A percentile compares a stretch with the other conserved stretches of the same genome.
Conservation (phyloP, 2,797 vertebrate species). For the Tragelaphus oryx region DNA sequence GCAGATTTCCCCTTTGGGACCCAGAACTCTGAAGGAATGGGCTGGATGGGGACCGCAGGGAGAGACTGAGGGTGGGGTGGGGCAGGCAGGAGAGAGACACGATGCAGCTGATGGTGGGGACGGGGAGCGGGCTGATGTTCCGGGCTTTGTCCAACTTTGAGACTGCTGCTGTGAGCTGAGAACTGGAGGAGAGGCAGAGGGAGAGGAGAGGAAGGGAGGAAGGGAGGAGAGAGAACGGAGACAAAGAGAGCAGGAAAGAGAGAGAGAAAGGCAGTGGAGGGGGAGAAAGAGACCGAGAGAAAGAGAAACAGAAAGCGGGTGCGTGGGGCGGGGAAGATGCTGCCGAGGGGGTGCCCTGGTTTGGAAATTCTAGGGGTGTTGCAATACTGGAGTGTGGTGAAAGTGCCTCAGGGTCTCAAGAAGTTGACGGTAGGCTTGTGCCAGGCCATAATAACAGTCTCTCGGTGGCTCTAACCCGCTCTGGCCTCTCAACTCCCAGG, state of each 20-base stretch:
- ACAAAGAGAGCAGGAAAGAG: background rate
- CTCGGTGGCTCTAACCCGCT: background rate
- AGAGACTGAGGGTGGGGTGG: background rate
- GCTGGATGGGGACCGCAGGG: background rate
- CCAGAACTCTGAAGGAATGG: background rate
- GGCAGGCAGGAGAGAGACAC: background rate
- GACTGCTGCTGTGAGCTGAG: background rate
- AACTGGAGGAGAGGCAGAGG: background rate
- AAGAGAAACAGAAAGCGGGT: background rate
- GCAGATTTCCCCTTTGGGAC: background rate
- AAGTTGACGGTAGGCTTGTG: background rate
- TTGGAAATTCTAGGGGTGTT: conserved; percentile 51
- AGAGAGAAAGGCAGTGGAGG: background rate
- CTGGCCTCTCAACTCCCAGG: conserved; percentile 51
- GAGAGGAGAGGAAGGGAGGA: background rate
- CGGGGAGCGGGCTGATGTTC: background rate
- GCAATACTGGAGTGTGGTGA: conserved; percentile 50
- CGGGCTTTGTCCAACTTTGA: background rate
- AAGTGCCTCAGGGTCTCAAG: conserved; percentile 43
- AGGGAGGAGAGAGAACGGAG: background rate
- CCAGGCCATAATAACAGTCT: conserved; percentile 71
- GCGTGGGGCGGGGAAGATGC: background rate
- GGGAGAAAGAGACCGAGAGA: background rate
- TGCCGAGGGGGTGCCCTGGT: background rate
- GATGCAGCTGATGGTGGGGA: background rate